These are phyloP conservation scores for Sepiola atlantica DNA, from an alignment of 2,888 invertebrate species.

Conservation along the genomic window DNA sequence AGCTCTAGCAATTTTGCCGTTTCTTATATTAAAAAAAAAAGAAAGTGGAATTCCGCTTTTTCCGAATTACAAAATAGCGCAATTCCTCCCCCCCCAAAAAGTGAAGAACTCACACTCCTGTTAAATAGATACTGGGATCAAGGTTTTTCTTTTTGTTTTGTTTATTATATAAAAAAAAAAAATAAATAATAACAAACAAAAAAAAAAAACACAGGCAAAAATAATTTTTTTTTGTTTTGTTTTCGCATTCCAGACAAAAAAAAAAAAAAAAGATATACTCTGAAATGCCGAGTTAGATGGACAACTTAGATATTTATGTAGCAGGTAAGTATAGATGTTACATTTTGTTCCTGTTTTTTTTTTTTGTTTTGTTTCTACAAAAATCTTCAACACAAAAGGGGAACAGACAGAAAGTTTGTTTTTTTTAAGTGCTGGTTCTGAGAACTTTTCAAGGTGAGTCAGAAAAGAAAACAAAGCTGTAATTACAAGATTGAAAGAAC, in stretches of 20 bases:
- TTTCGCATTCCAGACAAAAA: background rate
- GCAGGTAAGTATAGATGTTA: background rate
- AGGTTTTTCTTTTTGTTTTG: background rate
- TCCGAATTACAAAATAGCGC: background rate
- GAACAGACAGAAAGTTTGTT: background rate
- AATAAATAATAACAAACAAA: background rate
- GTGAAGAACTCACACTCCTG: background rate
- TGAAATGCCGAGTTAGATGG: background rate
- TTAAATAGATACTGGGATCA: too few relatives aligned
- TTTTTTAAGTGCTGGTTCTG: background rate
- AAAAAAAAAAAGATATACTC: background rate
- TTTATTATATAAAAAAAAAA: background rate
- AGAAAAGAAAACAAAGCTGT: background rate
- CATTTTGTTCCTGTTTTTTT: too few relatives aligned
- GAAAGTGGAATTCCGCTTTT: background rate
- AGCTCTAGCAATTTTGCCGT: too few relatives aligned
- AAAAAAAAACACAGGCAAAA: background rate
- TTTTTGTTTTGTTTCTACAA: background rate
- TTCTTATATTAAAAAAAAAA: background rate
- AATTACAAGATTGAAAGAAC: background rate
- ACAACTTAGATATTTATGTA: background rate
- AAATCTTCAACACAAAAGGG: background rate
- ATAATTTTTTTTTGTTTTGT: background rate
- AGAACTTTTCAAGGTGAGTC: background rate
- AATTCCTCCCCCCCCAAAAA: background rate